phyloP scores from a whole-genome alignment of 2,888 invertebrate species.

The Scaptomyza polygonia region DNA sequence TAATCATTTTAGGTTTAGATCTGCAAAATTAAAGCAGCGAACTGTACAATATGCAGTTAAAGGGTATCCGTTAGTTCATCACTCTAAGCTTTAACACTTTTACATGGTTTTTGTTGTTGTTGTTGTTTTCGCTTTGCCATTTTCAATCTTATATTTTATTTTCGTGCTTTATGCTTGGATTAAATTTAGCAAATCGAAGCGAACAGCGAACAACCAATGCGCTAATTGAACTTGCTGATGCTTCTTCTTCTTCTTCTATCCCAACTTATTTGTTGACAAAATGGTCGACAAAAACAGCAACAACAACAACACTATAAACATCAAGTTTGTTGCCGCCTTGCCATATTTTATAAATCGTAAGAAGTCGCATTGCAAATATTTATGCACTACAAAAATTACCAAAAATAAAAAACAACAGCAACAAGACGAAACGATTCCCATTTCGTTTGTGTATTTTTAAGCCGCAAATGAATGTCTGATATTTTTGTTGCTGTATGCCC shows the following conservation, averaged over 20 bases:
- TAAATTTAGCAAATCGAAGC: conserved; percentile 79
- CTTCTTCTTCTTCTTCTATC: conserved; percentile 18
- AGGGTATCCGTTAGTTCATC: neutral
- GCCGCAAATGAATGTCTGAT: conserved; percentile 37
- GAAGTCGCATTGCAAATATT: conserved; percentile 62
- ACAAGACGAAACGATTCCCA: neutral
- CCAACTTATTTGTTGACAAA: conserved; percentile 47
- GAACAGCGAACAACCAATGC: conserved; percentile 48
- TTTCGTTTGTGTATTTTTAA: conserved; percentile 48
- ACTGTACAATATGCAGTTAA: neutral
- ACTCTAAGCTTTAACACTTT: conserved; percentile 10
- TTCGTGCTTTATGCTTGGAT: conserved; percentile 76
- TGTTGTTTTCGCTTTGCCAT: conserved; percentile 10
- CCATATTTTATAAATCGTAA: conserved; percentile 52
- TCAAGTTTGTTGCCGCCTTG: conserved; percentile 58
- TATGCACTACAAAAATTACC: conserved; percentile 39
- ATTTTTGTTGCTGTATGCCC: conserved; percentile 12
- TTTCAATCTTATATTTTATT: conserved; percentile 16
- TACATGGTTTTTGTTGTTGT: conserved; percentile 4
- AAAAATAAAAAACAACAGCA: neutral
- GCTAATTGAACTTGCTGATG: conserved; percentile 69
- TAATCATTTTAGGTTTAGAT: neutral
- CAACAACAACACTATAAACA: neutral
- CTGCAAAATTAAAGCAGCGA: neutral
- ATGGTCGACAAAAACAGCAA: conserved; percentile 41